Evolutionary conservation across 2,888 invertebrate genomes (phyloP).

Genomic region (Acanthococcus lagerstroemiae): DNA sequence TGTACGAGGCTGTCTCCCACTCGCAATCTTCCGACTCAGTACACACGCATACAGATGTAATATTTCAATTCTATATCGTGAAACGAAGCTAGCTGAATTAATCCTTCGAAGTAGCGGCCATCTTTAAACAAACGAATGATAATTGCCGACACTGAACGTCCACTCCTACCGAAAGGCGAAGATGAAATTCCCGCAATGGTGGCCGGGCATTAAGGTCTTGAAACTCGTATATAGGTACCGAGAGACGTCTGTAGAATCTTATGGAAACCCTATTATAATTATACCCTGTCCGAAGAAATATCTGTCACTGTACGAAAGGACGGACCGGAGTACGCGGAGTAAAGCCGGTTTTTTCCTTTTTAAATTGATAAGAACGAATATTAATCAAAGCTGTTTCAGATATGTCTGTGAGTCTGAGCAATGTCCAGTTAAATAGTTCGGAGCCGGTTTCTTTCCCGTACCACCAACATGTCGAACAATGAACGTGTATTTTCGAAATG

Average conservation of each 20-base stretch:
- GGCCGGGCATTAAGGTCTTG: background rate
- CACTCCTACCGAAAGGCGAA: background rate
- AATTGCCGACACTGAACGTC: background rate
- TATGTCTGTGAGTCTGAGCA: too few relatives aligned
- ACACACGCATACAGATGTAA: too few relatives aligned
- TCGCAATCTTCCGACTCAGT: too few relatives aligned
- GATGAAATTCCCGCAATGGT: background rate
- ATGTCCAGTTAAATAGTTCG: too few relatives aligned
- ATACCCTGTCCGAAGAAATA: slow-evolving; percentile 21
- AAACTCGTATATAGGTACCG: background rate
- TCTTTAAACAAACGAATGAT: slow-evolving; percentile 11
- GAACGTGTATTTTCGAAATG: too few relatives aligned
- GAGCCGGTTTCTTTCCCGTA: too few relatives aligned
- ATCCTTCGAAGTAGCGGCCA: slow-evolving; percentile 1
- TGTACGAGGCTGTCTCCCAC: too few relatives aligned
- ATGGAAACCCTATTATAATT: slow-evolving; percentile 22
- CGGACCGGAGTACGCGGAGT: background rate
- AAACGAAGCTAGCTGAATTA: too few relatives aligned
- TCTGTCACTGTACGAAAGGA: slow-evolving; percentile 14
- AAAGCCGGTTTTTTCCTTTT: slow-evolving; percentile 18
- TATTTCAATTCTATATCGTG: too few relatives aligned
- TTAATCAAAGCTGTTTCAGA: slow-evolving; percentile 1
- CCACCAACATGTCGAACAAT: too few relatives aligned
- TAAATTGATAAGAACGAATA: slow-evolving; percentile 10
- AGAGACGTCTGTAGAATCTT: background rate